Base-by-base conservation (phyloP, 2,888 invertebrate species). In the Fragum fragum region DNA sequence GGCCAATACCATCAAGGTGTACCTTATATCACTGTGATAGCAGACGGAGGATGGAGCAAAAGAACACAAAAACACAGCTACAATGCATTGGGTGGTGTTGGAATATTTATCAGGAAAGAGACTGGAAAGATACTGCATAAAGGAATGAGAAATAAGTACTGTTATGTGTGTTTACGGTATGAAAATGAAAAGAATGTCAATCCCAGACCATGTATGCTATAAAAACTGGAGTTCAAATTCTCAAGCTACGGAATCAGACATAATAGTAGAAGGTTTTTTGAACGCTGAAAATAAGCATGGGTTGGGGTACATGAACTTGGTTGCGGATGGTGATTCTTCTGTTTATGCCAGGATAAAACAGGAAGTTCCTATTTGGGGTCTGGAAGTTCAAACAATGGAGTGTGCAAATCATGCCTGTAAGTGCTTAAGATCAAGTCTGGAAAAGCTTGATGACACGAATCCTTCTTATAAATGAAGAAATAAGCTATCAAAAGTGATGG, bases 31-130 rank as follows among this genome's bases (percentile, higher is more conserved):
- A 82, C 86, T 21, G 86, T 87, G 0, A 78, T 87, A 3, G 52
- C 53, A 55, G 87, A 87, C 79, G 86, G 83, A 18, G 87, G 87
- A 11, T 88, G 85, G 87, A 61, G 66, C 6, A 87, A 88, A 47
- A 29, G 82, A 11, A 71, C 77, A 0, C 85, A 86, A 32, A 86
- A 83, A 73, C 88, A 87, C 53, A 59, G 78, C 0, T 86, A 86
- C 59, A 85, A 87, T 81, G 86, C 83, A 7, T 36, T 79, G 23
- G 86, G 85, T n/a, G 86, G 85, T n/a, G 86, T 87, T 23, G 83
- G 70, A 3, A 74, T 86, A 6, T 84, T 88, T 14, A 79, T 83
- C n/a, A 83, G 85, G 0, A 36, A 70, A 55, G 63, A 79, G 42
- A 86, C 79, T 11, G 59, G 72, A 23, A 86, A 85, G 59, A n/a